Evolutionary conservation across 2,888 invertebrate species (phyloP).

Genomic region (Agrilus mali): DNA sequence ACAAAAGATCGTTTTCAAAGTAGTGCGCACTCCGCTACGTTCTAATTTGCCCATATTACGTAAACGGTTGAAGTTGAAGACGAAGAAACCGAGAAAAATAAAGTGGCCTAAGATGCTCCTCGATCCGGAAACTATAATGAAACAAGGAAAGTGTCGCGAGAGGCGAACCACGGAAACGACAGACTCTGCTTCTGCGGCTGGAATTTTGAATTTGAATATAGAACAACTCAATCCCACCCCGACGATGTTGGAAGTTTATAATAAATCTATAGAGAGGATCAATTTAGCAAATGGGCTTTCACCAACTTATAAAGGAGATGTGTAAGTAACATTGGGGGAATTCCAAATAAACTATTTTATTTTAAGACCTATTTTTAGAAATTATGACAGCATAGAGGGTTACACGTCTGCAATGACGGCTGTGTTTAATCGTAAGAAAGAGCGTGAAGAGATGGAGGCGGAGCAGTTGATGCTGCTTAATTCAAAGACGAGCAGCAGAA

Average conservation of each 20-base stretch:
- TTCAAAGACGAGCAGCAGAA: neutral
- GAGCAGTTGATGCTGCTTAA: constrained; percentile 18
- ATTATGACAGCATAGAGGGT: constrained; percentile 24
- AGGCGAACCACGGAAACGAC: constrained; percentile 33
- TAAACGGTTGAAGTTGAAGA: constrained; percentile 34
- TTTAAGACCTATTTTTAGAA: constrained; percentile 6
- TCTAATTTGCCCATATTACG: constrained; percentile 51
- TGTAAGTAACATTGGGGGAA: constrained; percentile 15
- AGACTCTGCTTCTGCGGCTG: constrained; percentile 31
- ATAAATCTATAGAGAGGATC: constrained; percentile 44
- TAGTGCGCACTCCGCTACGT: constrained; percentile 43
- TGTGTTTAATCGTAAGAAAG: constrained; percentile 37
- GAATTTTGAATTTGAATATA: constrained; percentile 38
- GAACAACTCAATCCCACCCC: constrained; percentile 50
- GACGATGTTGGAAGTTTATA: constrained; percentile 57
- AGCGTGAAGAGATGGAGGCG: constrained; percentile 35
- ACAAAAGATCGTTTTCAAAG: constrained; percentile 18
- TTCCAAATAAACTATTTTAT: no score
- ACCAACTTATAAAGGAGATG: constrained; percentile 22
- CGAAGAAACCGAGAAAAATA: constrained; percentile 39
- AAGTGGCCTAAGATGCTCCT: constrained; percentile 56
- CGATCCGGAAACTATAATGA: constrained; percentile 47
- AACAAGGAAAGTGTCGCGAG: constrained; percentile 34
- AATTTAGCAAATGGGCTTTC: constrained; percentile 15
- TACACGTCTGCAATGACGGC: constrained; percentile 47